Base-by-base conservation (phyloP, 2,113 vertebrate species). In the Brachirus orientalis region DNA sequence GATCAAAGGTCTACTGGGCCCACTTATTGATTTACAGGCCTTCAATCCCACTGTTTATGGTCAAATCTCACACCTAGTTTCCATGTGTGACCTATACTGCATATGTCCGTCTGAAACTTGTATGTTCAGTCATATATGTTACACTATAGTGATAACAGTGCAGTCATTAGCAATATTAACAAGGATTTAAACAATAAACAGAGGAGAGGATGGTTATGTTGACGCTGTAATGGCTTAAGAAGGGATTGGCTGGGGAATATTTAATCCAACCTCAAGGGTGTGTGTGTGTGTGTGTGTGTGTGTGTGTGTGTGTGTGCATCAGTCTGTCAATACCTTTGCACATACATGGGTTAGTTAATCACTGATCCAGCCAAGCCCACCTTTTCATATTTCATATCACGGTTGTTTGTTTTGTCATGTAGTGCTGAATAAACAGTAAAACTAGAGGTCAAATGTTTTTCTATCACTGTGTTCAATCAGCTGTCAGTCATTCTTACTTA, bases 201-300 rank as follows among this genome's bases (percentile, higher is more conserved):
- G 14, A 58, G 48, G 48, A 48, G 40, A 44, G 18, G 64, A 51
- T 18, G 36, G 33, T 51, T 68, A 2, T 13, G 40, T 12, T 48
- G 36, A 54, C 2, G 14, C 20, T 59, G 12, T 33, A 17, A 51
- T 33, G 33, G 36, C 14, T 22, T 45, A 54, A 80, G 72, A 62
- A 55, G 52, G 82, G 77, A 79, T 75, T 73, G 82, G 61, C 70
- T 68, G 56, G 53, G 57, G 70, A 81, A 88, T 76, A 18, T 78
- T 53, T 75, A 70, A 87, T 77, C 80, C 17, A 12, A 44, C 58
- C 38, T 46, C 2, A 16, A 59, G 59, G 84, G 87, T 54, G 52
- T 54, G 53, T 37, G 52, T n/a, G 4, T 11, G 35, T 38, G 8
- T 19, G 50, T 51, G 9, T 38, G n/a, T 44, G 22, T 18, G 16